Conservation (phyloP, 2,113 vertebrate genomes). For the Corythornis vintsioides region DNA sequence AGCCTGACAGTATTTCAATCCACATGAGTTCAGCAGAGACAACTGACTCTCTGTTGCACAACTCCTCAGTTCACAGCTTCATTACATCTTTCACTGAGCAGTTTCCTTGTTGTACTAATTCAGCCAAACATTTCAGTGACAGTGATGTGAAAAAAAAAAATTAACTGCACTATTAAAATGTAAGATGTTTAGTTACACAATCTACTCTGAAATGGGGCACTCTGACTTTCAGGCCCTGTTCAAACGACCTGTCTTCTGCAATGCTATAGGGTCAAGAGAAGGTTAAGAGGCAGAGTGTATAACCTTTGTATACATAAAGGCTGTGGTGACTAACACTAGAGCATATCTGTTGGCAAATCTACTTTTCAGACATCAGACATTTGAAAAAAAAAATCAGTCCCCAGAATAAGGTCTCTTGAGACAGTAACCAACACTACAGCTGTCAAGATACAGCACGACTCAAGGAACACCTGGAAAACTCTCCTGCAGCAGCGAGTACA, state of each 20-base stretch:
- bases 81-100: not conserved
- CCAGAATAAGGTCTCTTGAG: not conserved
- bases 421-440: not conserved
- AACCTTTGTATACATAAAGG: no score
- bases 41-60: not conserved
- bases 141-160: not conserved
- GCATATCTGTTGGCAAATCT: constrained; percentile 8
- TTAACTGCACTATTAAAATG: not conserved
- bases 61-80: not conserved
- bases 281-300: not conserved
- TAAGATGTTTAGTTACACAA: not conserved
- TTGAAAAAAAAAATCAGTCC: not conserved
- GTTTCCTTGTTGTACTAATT: not conserved
- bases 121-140: not conserved
- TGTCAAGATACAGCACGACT: not conserved
- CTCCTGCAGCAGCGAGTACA: not conserved
- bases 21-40: not conserved
- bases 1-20: not conserved
- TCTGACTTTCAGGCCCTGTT: not conserved
- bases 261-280: not conserved
- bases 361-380: not conserved
- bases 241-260: not conserved
- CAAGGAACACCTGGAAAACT: not conserved
- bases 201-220: not conserved
- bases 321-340: no score